phyloP scores from a whole-genome alignment of 2,888 invertebrate species.

The Chrysina gloriosa region DNA sequence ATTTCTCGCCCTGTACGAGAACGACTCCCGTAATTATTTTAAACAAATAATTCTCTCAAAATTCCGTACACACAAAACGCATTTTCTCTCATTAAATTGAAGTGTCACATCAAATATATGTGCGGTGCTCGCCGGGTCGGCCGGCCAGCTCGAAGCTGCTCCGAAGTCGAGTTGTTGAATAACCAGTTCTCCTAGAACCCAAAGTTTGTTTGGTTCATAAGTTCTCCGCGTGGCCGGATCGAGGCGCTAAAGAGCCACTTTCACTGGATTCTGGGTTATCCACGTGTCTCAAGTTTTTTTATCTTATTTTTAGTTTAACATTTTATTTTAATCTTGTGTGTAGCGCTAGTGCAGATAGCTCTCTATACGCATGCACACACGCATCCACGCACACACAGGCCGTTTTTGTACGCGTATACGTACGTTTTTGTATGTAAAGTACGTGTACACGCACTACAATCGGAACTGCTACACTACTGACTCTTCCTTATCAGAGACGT shows the following conservation, averaged over 20 bases:
- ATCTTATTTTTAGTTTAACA: constrained; percentile 56
- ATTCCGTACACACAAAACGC: neutral
- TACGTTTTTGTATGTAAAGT: too few relatives aligned
- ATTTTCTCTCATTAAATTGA: constrained; percentile 20
- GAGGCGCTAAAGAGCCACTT: constrained; percentile 53
- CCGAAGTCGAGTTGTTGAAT: constrained; percentile 28
- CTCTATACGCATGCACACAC: constrained; percentile 4
- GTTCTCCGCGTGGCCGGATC: constrained; percentile 48
- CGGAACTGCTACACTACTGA: too few relatives aligned
- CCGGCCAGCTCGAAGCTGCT: neutral
- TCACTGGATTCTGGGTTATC: constrained; percentile 59
- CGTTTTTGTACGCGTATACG: too few relatives aligned
- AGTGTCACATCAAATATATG: constrained; percentile 36
- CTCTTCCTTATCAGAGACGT: too few relatives aligned
- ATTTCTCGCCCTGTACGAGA: too few relatives aligned
- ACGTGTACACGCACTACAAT: too few relatives aligned
- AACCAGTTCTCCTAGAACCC: constrained; percentile 40
- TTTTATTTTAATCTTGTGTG: constrained; percentile 54
- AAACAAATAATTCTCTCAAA: too few relatives aligned
- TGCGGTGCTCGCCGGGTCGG: neutral
- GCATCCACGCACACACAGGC: too few relatives aligned
- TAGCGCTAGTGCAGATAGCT: constrained; percentile 43
- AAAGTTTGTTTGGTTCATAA: constrained; percentile 44
- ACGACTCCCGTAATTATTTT: too few relatives aligned
- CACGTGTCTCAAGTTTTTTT: constrained; percentile 56